Evolutionary conservation across 2,888 invertebrate species (phyloP).

Genomic region (Apamea crenata): DNA sequence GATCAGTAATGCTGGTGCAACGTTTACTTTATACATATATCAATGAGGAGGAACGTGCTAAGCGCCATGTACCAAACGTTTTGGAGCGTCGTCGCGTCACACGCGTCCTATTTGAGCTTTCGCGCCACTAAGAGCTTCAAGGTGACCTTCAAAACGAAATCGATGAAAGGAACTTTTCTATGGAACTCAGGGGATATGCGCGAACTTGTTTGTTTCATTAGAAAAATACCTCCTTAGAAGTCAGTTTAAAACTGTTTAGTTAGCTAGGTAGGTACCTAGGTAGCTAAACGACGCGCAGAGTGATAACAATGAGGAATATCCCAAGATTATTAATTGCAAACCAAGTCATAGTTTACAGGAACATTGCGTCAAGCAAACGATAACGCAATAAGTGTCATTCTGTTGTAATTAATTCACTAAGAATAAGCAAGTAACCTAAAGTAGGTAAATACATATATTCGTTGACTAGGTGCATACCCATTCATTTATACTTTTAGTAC

Average conservation of each 20-base stretch:
- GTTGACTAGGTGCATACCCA: no score
- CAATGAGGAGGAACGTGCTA: conserved; percentile 68
- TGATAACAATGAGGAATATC: neutral
- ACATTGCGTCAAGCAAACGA: neutral
- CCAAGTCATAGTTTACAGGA: neutral
- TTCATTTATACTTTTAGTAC: no score
- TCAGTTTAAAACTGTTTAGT: neutral
- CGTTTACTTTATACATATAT: conserved; percentile 46
- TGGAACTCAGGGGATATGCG: conserved; percentile 5
- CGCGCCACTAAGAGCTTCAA: conserved; percentile 78
- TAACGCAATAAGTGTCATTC: conserved; percentile 10
- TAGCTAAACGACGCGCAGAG: neutral
- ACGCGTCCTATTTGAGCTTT: conserved; percentile 78
- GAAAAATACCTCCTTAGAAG: neutral
- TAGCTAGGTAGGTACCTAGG: neutral
- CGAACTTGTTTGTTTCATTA: neutral
- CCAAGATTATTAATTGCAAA: neutral
- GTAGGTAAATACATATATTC: no score
- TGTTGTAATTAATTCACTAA: conserved; percentile 3
- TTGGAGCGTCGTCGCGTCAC: conserved; percentile 53
- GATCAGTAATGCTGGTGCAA: conserved; percentile 57
- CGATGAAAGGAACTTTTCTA: conserved; percentile 65
- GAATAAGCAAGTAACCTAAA: no score
- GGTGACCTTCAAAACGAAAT: conserved; percentile 85
- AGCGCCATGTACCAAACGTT: conserved; percentile 69